phyloP scores from a whole-genome alignment of 2,113 vertebrate genomes.

The Perca fluviatilis region DNA sequence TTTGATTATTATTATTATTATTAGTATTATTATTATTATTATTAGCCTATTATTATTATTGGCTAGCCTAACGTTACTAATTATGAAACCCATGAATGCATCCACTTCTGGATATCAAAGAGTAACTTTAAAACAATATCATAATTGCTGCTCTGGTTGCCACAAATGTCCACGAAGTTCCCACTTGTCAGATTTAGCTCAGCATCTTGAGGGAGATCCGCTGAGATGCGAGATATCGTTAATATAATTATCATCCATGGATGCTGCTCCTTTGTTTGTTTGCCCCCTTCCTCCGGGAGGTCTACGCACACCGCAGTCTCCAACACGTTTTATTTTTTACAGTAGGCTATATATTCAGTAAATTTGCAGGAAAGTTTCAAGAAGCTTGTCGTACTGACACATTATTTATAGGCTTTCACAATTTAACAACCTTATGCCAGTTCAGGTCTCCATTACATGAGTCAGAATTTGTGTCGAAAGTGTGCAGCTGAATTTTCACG shows the following conservation, averaged over 20 bases:
- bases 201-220: neutral
- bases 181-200: neutral
- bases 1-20: too few species aligned
- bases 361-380: neutral
- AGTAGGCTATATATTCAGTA: neutral
- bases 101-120: neutral
- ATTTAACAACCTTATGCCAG: neutral
- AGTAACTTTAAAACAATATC: neutral
- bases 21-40: too few species aligned
- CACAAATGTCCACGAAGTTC: neutral
- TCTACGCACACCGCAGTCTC: neutral
- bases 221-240: too few species aligned
- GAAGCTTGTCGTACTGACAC: neutral
- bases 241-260: too few species aligned
- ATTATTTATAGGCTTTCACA: neutral
- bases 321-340: neutral
- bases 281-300: neutral
- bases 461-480: constrained; percentile 54
- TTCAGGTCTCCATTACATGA: neutral
- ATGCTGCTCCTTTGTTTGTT: neutral
- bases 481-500: constrained; percentile 6
- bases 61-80: too few species aligned
- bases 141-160: neutral
- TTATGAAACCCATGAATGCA: neutral
- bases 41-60: too few species aligned